Evolutionary conservation across 1,140 invertebrate genomes (phyloP).

Genomic region (Brachionus koreanus): DNA sequence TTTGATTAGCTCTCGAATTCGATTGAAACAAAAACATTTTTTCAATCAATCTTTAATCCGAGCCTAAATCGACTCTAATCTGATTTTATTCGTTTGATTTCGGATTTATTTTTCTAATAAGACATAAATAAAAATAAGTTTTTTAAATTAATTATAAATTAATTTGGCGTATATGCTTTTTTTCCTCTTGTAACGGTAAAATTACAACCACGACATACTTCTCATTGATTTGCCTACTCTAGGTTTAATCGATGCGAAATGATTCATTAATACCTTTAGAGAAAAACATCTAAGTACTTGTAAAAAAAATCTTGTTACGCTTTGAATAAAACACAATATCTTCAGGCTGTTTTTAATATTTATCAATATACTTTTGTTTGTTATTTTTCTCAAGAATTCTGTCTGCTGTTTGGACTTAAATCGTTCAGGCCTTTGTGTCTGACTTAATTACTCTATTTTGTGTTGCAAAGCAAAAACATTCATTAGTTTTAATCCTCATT

Average conservation of each 20-base stretch:
- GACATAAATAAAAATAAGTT: not conserved
- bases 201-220: not conserved
- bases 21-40: not conserved
- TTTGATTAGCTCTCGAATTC: not conserved
- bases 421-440: slow-evolving; percentile 12
- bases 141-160: slow-evolving; percentile 6
- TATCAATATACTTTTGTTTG: slow-evolving; percentile 15
- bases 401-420: slow-evolving; percentile 28
- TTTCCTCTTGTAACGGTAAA: not conserved
- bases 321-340: not conserved
- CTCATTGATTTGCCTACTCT: not conserved
- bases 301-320: slow-evolving; percentile 5
- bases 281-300: slow-evolving; percentile 19
- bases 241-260: slow-evolving; percentile 36
- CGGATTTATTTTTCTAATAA: not conserved
- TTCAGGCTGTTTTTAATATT: slow-evolving; percentile 27
- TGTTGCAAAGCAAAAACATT: slow-evolving; percentile 9
- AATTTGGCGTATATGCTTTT: not conserved
- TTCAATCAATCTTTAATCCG: not conserved
- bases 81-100: slow-evolving; percentile 41
- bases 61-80: not conserved
- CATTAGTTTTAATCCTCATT: not conserved
- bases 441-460: slow-evolving; percentile 15
- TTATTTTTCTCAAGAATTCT: not conserved
- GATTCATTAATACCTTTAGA: slow-evolving; percentile 17